These are phyloP conservation scores for Pantelozetes paolii DNA, from an alignment of 2,888 invertebrate species.

Conservation along the genomic window DNA sequence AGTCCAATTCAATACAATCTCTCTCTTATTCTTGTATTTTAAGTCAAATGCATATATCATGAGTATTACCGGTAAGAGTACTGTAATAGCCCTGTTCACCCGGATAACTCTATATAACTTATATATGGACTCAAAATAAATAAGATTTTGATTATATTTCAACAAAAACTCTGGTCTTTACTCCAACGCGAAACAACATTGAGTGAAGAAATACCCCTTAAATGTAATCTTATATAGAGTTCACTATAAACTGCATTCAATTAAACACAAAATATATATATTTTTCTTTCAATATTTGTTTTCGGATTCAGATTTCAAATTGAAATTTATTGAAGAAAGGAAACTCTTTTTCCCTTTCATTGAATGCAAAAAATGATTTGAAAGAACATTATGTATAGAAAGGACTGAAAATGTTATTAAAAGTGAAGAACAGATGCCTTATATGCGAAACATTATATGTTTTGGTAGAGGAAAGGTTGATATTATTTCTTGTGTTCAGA, in stretches of 20 bases:
- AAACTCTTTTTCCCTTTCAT: background rate
- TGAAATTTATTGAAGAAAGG: constrained; percentile 21
- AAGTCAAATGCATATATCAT: constrained; percentile 38
- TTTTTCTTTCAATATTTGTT: constrained; percentile 15
- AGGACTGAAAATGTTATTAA: background rate
- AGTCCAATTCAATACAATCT: background rate
- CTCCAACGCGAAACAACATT: too few relatives aligned
- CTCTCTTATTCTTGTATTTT: background rate
- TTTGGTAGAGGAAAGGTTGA: constrained; percentile 29
- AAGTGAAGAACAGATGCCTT: background rate
- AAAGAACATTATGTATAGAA: too few relatives aligned
- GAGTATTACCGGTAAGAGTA: background rate
- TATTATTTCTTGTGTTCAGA: background rate
- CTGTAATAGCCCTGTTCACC: too few relatives aligned
- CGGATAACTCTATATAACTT: too few relatives aligned
- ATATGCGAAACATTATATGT: constrained; percentile 6
- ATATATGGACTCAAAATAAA: background rate
- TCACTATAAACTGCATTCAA: background rate
- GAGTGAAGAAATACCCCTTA: too few relatives aligned
- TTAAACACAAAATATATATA: background rate
- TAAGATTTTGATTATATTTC: constrained; percentile 18
- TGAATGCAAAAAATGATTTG: background rate
- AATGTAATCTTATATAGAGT: background rate
- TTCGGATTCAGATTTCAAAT: background rate
- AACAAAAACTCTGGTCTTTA: background rate